Conservation (phyloP, 2,888 invertebrate genomes). For the Minunthozetes semirufus region DNA sequence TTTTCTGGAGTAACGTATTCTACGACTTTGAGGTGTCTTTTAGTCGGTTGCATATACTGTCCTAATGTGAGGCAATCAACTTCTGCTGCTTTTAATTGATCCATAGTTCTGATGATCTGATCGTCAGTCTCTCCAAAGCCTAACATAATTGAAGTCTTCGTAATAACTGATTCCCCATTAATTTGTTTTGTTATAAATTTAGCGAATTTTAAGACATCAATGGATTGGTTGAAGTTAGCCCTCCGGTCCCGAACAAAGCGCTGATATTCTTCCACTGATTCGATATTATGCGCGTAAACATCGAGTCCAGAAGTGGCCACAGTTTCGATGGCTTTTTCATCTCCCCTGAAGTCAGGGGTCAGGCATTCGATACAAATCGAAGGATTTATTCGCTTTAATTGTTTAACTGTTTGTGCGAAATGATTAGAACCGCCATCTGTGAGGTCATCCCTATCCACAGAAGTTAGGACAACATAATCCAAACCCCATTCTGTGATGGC, state of each 20-base stretch:
- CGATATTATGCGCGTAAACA: conserved; percentile 97
- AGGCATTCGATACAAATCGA: conserved; percentile 89
- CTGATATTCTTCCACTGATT: conserved; percentile 86
- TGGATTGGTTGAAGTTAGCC: conserved; percentile 82
- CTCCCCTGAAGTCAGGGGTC: conserved; percentile 90
- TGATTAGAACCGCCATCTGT: conserved; percentile 88
- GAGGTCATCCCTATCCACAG: conserved; percentile 95
- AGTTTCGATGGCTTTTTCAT: conserved; percentile 62
- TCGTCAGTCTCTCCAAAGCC: conserved; percentile 83
- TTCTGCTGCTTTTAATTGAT: conserved; percentile 68
- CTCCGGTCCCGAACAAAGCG: conserved; percentile 80
- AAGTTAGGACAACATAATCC: conserved; percentile 94
- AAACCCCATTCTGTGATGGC: conserved; percentile 92
- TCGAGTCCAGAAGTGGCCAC: conserved; percentile 79
- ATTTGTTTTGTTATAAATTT: conserved; percentile 56
- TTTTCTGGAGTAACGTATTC: conserved; percentile 96
- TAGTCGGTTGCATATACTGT: conserved; percentile 99
- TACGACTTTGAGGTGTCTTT: conserved; percentile 78
- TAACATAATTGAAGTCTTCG: conserved; percentile 97
- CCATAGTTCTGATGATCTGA: conserved; percentile 76
- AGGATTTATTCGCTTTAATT: conserved; percentile 74
- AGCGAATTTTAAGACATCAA: conserved; percentile 70
- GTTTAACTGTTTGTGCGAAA: conserved; percentile 80
- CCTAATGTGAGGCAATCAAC: conserved; percentile 96
- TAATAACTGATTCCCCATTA: conserved; percentile 57